These are phyloP conservation scores for Iphiclides podalirius DNA, from an alignment of 2,888 invertebrate species.

Conservation along the genomic window DNA sequence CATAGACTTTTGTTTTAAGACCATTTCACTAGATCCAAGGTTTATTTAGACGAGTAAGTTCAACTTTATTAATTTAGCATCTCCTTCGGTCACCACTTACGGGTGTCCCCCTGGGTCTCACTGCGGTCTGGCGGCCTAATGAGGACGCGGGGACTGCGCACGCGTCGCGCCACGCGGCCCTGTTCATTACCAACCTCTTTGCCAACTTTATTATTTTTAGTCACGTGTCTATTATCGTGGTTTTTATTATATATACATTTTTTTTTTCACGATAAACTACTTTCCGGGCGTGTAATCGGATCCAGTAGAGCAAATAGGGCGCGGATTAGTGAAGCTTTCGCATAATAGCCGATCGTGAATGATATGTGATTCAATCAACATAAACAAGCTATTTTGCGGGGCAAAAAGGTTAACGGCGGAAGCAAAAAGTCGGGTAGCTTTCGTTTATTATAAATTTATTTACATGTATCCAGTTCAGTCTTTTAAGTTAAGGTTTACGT, in stretches of 20 bases:
- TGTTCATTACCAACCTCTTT: constrained; percentile 65
- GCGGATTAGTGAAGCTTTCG: constrained; percentile 41
- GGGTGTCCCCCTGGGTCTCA: constrained; percentile 26
- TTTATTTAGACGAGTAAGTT: too few species aligned
- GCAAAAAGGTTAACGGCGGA: constrained; percentile 50
- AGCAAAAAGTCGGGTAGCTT: too few species aligned
- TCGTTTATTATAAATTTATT: too few species aligned
- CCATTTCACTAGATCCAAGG: too few species aligned
- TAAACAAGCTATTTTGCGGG: constrained; percentile 63
- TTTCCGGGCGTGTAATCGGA: constrained; percentile 63
- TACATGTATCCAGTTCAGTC: too few species aligned
- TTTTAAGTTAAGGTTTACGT: too few species aligned
- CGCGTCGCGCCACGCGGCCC: constrained; percentile 53
- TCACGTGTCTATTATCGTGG: constrained; percentile 67
- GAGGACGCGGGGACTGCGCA: constrained; percentile 40
- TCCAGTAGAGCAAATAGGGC: constrained; percentile 41
- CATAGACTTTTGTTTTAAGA: too few species aligned
- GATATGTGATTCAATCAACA: constrained; percentile 67
- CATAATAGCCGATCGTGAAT: constrained; percentile 48
- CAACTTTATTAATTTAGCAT: not conserved
- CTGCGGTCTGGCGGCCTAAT: constrained; percentile 42
- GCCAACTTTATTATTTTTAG: constrained; percentile 70
- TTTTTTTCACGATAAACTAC: constrained; percentile 42
- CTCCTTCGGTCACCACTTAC: constrained; percentile 13
- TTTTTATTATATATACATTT: constrained; percentile 40